phyloP scores from a whole-genome alignment of 2,888 invertebrate species.

The Leptura quadrifasciata region DNA sequence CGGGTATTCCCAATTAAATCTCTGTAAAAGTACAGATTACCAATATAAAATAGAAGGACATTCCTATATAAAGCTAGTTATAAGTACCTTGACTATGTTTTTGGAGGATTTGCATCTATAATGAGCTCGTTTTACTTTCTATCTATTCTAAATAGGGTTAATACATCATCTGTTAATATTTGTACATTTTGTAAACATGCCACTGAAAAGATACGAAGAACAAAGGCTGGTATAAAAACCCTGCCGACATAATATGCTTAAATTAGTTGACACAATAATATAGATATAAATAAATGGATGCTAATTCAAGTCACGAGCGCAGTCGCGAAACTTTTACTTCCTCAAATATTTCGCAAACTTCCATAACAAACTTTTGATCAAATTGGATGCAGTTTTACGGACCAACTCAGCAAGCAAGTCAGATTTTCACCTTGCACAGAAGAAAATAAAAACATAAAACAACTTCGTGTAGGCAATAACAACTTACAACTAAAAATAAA shows the following conservation, averaged over 20 bases:
- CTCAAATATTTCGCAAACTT: conserved; percentile 61
- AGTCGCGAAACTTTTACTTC: conserved; percentile 62
- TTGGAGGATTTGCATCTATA: no score
- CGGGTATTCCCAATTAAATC: no score
- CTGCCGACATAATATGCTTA: conserved; percentile 40
- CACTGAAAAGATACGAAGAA: neutral
- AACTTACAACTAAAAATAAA: conserved; percentile 26
- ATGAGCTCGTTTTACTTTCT: no score
- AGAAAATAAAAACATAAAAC: conserved; percentile 9
- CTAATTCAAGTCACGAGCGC: conserved; percentile 55
- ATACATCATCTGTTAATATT: neutral
- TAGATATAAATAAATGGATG: conserved; percentile 61
- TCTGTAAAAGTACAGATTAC: no score
- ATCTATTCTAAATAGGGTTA: no score
- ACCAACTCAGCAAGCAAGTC: conserved; percentile 20
- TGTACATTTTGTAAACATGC: neutral
- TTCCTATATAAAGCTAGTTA: no score
- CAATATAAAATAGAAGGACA: no score
- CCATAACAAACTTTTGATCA: conserved; percentile 53
- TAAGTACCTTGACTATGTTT: no score
- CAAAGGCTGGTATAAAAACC: neutral
- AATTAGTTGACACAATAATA: conserved; percentile 61
- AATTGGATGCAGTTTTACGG: conserved; percentile 50
- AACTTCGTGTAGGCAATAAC: neutral
- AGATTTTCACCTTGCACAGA: conserved; percentile 18